Evolutionary conservation across 1,140 invertebrate genomes (phyloP).

Genomic region (Orussus abietinus): DNA sequence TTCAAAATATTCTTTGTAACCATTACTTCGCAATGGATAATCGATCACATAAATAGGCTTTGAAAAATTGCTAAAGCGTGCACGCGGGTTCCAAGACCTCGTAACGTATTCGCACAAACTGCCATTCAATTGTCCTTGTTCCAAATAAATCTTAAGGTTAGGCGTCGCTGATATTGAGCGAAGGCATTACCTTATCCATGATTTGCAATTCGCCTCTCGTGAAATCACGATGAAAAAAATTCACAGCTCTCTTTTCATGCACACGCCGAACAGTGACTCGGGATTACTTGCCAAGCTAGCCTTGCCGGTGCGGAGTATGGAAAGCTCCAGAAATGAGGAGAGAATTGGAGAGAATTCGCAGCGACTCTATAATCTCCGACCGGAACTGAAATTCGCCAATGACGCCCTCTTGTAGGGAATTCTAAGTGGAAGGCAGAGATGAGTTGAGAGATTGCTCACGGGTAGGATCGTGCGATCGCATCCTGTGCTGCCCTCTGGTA

Average conservation of each 20-base stretch:
- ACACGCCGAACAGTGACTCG: conserved; percentile 20
- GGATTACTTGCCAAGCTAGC: conserved; percentile 10
- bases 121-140: not conserved
- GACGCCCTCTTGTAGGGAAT: no score
- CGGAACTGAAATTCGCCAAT: no score
- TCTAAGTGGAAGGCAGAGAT: no score
- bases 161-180: not conserved
- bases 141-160: not conserved
- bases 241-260: conserved; percentile 4
- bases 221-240: not conserved
- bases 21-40: no score
- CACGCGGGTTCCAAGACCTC: not conserved
- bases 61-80: not conserved
- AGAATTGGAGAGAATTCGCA: no score
- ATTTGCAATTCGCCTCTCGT: not conserved
- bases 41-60: not conserved
- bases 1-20: not conserved
- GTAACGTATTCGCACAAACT: not conserved
- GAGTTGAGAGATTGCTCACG: no score
- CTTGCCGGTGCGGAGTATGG: conserved; percentile 22
- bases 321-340: conserved; percentile 30
- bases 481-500: no score
- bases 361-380: no score
- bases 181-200: conserved; percentile 26
- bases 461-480: no score